Conservation (phyloP, 2,113 vertebrate species). For the Puffinus mauretanicus region DNA sequence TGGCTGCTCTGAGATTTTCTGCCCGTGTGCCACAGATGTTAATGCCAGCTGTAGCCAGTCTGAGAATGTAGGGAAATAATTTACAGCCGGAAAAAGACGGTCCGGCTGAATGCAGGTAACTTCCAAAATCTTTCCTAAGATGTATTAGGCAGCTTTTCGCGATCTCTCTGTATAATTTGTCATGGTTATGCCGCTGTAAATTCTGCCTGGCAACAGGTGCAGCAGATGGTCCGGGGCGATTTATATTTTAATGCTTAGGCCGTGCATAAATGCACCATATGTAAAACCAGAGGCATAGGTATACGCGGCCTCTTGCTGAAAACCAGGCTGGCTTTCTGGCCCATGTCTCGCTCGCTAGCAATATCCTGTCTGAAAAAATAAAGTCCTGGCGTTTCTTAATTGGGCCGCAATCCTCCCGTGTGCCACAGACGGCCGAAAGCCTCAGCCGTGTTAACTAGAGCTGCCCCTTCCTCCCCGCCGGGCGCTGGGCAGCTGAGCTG, state of each 20-base stretch:
- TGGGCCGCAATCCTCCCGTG: neutral
- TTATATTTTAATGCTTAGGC: neutral
- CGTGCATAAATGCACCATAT: neutral
- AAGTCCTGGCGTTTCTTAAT: neutral
- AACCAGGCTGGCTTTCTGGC: neutral
- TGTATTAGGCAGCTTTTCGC: neutral
- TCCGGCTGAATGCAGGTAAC: neutral
- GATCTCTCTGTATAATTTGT: neutral
- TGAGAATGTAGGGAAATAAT: neutral
- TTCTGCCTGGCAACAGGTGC: neutral
- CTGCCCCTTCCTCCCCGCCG: neutral
- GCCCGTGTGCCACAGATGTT: neutral
- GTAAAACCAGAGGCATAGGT: neutral
- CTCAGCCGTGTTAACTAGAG: neutral
- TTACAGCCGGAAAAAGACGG: neutral
- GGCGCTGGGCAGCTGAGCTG: neutral
- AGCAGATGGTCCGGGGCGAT: neutral
- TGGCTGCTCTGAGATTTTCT: neutral
- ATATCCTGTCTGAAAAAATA: too few species aligned
- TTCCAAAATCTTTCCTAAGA: neutral
- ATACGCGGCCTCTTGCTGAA: neutral
- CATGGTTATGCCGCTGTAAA: neutral
- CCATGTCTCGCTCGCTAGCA: rapidly evolving
- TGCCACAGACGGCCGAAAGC: neutral
- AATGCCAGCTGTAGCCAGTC: neutral